Base-by-base conservation (phyloP, 2,797 vertebrate species). In the Rhinella marina region DNA sequence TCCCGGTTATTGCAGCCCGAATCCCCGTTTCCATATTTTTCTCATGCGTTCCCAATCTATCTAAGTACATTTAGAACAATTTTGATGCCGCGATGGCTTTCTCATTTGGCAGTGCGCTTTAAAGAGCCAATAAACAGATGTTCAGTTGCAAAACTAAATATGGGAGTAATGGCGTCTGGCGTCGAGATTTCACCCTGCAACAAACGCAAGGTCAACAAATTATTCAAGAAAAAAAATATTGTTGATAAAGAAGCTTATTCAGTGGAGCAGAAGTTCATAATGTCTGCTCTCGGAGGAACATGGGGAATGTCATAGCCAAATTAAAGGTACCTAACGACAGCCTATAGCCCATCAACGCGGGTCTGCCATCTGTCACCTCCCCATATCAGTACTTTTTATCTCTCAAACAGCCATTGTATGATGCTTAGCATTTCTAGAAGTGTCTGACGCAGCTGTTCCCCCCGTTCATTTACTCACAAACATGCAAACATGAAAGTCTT, bases 251-350 rank as follows among this genome's bases (percentile, higher is more conserved):
- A 68, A 77, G 17, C 61, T 82, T 78, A 56, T 89, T 86, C 59
- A 76, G 59, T 86, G 27, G 79, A 21, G 50, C 84, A 89, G 66
- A 86, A 64, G 78, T 88, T 88, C 87, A 82, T 82, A 81, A 82
- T 86, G 84, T 48, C 57, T 83, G 81, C 52, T 82, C 56, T 56
- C 62, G 7, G 76, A 85, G 59, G 84, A 80, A 64, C 68, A 52
- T 57, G 56, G 68, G 82, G 68, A 88, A 88, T 86, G 59, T 62
- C 59, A 78, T 21, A 78, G 80, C 70, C 90, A 91, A 57, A 86
- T 92, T 91, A 70, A 89, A 75, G 92, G 92, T 92, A 92, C 92
- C 91, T 89, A 90, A 92, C 72, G 80, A 82, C 77, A 78, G 80
- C 76, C 84, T 82, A 70, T 72, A 82, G 84, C 81, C 81, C 79